A percentile compares a stretch with the other conserved stretches of the same genome.
phyloP scores from a whole-genome alignment of 1,140 invertebrate genomes.

The Parapsyche elsis region DNA sequence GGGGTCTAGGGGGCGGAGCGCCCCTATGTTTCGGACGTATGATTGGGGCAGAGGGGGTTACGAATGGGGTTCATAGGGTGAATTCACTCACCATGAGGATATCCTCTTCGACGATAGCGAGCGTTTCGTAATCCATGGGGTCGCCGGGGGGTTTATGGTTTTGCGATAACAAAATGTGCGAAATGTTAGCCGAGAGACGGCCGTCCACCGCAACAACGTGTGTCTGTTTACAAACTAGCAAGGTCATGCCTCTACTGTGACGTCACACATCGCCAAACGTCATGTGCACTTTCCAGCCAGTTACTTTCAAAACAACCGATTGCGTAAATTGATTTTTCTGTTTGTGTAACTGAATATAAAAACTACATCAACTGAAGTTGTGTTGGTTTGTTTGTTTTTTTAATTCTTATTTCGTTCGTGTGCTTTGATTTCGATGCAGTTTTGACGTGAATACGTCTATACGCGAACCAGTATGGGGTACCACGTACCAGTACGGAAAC shows the following conservation, averaged over 20 bases:
- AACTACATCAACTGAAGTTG: too few relatives aligned
- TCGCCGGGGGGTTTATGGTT: background rate
- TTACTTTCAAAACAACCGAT: background rate
- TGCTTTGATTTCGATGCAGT: too few relatives aligned
- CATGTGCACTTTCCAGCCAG: background rate
- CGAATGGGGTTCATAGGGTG: background rate
- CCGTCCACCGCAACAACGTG: slow-evolving; percentile 48
- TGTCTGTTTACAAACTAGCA: slow-evolving; percentile 56
- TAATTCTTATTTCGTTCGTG: too few relatives aligned
- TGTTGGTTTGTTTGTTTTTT: too few relatives aligned
- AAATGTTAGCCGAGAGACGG: background rate
- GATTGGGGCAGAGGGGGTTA: slow-evolving; percentile 15
- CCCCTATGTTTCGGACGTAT: background rate
- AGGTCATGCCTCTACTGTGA: slow-evolving; percentile 52
- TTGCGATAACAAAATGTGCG: too few relatives aligned
- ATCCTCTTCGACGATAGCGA: slow-evolving; percentile 54
- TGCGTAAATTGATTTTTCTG: too few relatives aligned
- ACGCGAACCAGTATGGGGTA: too few relatives aligned
- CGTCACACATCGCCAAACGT: slow-evolving; percentile 26
- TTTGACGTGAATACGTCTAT: too few relatives aligned
- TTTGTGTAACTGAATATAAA: too few relatives aligned
- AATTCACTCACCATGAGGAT: slow-evolving; percentile 51
- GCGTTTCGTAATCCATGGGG: slow-evolving; percentile 50
- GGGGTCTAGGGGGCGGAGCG: background rate
- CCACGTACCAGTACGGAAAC: too few relatives aligned